Evolutionary conservation across 2,113 vertebrate species (phyloP).

Genomic region (Mola mola): DNA sequence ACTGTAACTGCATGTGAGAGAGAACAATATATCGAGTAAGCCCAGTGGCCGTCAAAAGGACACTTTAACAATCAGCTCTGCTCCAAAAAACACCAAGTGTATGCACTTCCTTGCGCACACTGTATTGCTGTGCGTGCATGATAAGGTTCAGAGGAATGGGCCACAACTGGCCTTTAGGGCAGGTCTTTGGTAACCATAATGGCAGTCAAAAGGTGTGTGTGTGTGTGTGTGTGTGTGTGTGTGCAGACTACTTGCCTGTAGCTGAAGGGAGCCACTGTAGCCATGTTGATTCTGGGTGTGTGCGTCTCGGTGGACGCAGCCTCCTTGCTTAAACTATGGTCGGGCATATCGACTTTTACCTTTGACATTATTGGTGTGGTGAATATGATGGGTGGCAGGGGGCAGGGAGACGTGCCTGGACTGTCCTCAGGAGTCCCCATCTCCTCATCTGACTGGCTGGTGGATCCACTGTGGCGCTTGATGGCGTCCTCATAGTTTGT

Average conservation of each 20-base stretch:
- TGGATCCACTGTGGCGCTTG: constrained; percentile 49
- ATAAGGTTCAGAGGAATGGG: constrained; percentile 20
- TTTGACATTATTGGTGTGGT: constrained; percentile 15
- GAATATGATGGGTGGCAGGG: constrained; percentile 34
- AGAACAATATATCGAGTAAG: constrained; percentile 8
- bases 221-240: constrained; percentile 17
- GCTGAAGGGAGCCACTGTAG: constrained; percentile 80
- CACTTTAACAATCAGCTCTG: constrained; percentile 58
- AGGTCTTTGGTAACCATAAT: constrained; percentile 5
- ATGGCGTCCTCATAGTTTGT: neutral
- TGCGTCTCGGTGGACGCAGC: constrained; percentile 36
- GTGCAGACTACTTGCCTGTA: constrained; percentile 65
- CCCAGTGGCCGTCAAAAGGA: too few species aligned
- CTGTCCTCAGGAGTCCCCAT: constrained; percentile 81
- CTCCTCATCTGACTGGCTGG: constrained; percentile 81
- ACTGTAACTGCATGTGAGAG: constrained; percentile 4
- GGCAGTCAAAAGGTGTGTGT: neutral
- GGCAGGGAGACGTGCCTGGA: constrained; percentile 58
- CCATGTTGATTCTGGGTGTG: constrained; percentile 77
- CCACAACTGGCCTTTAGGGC: constrained; percentile 12
- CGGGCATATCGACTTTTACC: neutral
- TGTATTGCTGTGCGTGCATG: too few species aligned
- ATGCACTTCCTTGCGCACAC: neutral
- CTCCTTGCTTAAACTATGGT: constrained; percentile 27
- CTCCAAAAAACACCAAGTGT: constrained; percentile 50